Base-by-base conservation (phyloP, 2,113 vertebrate genomes). In the Scartelaos histophorus region DNA sequence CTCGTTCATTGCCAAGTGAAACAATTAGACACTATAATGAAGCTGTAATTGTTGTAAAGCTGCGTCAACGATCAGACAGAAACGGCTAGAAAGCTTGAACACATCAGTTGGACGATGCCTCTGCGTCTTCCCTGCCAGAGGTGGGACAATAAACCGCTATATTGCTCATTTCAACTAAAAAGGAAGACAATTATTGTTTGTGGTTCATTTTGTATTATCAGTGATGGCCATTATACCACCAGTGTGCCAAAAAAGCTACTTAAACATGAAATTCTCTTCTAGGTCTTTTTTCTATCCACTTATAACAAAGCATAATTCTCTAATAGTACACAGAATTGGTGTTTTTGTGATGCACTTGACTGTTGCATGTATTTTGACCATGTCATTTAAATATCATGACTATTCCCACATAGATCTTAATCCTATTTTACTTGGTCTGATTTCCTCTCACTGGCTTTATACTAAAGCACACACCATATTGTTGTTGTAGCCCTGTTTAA, bases 11-110 rank as follows among this genome's bases (percentile, higher is more conserved):
- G 69, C 69, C 76, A 80, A 81, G 71, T 80, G 62, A 82, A 82
- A 84, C 83, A 80, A 78, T 87, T 80, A 86, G 60, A 16, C 16
- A 19, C 73, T 81, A 82, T 34, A 61, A 84, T 75, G 76, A 85
- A 80, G 74, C 69, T 66, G 46, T 80, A 80, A 83, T 78, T 76
- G 74, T 85, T 29, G 15, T 47, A 78, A 84, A 86, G 76, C 62
- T 75, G 71, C 72, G 62, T 45, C 25, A 67, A 5, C 12, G 22
- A 66, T 60, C 17, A 29, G 38, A 45, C 34, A 29, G 29, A 35
- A 49, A 69, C 49, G 43, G 45, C 29, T 64, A 43, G 0, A 9
- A 57, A 38, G 19, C 71, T 34, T 64, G 19, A 67, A 57, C 22
- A 46, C 19, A 25, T 51, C 3, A 60, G 49, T 69, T 62, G 5